Evolutionary conservation across 2,113 vertebrate genomes (phyloP).

Genomic region (Catharus minimus): DNA sequence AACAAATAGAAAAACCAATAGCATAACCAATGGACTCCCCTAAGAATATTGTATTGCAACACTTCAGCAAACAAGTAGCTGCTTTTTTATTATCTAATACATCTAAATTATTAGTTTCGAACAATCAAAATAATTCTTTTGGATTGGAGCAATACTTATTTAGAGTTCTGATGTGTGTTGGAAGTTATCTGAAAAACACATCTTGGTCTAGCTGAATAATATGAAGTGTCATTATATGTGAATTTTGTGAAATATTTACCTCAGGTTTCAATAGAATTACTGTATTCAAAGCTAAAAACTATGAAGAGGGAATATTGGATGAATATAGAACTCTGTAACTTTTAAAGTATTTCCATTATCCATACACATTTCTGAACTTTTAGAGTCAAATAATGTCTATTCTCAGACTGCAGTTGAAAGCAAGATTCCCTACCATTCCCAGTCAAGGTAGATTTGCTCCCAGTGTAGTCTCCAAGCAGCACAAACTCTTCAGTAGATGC

Average conservation of each 20-base stretch:
- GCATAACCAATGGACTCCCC: not conserved
- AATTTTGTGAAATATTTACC: not conserved
- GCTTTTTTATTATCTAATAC: not conserved
- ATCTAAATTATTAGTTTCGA: not conserved
- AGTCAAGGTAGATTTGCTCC: not conserved
- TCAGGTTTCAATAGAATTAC: not conserved
- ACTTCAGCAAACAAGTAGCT: not conserved
- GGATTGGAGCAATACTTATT: not conserved
- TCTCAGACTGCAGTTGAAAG: not conserved
- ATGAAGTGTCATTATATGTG: not conserved
- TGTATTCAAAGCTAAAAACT: not conserved
- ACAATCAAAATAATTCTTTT: not conserved
- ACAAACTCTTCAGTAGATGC: not conserved
- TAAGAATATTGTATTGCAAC: not conserved
- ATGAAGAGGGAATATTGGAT: not conserved
- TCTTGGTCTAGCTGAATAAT: not conserved
- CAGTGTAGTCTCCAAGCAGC: not conserved
- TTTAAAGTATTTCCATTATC: not conserved
- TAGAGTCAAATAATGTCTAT: not conserved
- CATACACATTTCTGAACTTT: not conserved
- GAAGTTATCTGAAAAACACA: not conserved
- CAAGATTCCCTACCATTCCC: not conserved
- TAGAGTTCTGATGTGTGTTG: not conserved
- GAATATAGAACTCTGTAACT: not conserved
- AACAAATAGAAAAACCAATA: not conserved